Evolutionary conservation across 2,888 invertebrate genomes (phyloP), one percentile per base, ranked within the genome.

Genomic region (Cremastinae sp.): DNA sequence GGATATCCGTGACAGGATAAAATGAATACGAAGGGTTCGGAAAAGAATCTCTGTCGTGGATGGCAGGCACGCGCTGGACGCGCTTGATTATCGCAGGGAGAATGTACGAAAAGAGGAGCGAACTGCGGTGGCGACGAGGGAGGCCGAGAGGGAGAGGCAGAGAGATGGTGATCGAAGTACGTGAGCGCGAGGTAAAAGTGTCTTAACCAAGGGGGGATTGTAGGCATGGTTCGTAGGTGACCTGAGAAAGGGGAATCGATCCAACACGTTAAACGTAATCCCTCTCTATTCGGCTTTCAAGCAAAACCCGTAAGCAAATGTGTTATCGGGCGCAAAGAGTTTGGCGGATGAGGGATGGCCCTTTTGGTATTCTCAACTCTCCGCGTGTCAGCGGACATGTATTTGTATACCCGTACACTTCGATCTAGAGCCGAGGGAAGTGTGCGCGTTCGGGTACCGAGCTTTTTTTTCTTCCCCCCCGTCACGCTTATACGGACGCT

Each of bases 191-290:
- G 20, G 45, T 43, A 62, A 61, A 53, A 70, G 53, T 68, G 54
- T 78, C 61, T 66, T 71, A 72, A 59, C 62, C 51, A 78, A 71
- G 58, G 49, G 54, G 47, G 41, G 51, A 34, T 61, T 78, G 75
- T 76, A 79, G 80, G 73, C 58, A 72, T 75, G 76, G 77, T 78
- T 74, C 75, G 71, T 71, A 78, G 79, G 49, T 72, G 74, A 81
- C 83, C 84, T 81, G 81, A 85, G 83, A 79, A 85, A 83, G 82
- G 71, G 74, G 80, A 81, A 87, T 87, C 87, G 87, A 87, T 87
- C 87, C 86, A 86, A 85, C 85, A 84, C 81, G 84, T 74, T 84
- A 82, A 83, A 81, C 79, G 79, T 83, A 84, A 80, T 81, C 82
- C 77, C 79, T 43, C 43, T 16, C 49, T 65, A 65, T 80, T n/a